Conservation (phyloP, 2,113 vertebrate species). For the Telmatochromis sp. region DNA sequence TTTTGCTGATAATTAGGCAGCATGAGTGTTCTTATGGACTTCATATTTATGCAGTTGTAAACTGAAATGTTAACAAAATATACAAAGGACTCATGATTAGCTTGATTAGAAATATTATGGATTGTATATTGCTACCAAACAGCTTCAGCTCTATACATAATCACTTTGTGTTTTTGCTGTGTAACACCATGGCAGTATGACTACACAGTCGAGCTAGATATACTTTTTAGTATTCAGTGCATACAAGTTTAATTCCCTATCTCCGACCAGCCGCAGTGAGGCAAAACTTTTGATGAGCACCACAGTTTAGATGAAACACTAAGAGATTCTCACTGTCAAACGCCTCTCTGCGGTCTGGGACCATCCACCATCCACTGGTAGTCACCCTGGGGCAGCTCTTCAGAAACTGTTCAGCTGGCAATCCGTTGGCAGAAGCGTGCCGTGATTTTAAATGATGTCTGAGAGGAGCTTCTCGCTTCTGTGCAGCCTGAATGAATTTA, state of each 20-base stretch:
- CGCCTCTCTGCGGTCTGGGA: not conserved
- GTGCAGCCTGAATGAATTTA: slow-evolving; percentile 28
- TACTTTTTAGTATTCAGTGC: not conserved
- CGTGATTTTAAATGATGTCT: slow-evolving; percentile 19
- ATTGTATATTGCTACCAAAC: not conserved
- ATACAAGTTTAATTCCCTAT: not conserved
- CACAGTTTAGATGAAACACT: not conserved
- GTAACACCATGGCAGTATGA: not conserved
- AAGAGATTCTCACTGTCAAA: slow-evolving; percentile 9
- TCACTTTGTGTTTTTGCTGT: not conserved
- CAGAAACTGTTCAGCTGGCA: slow-evolving; percentile 22
- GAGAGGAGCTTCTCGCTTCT: not conserved
- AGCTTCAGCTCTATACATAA: not conserved
- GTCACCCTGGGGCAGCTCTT: slow-evolving; percentile 17
- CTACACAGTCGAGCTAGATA: not conserved
- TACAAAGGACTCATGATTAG: not conserved
- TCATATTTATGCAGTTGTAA: not conserved
- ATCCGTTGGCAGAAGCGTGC: slow-evolving; percentile 4
- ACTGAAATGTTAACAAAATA: not conserved
- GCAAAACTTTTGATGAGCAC: slow-evolving; percentile 25
- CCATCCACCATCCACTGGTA: not conserved
- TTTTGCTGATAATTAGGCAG: not conserved
- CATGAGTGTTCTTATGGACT: not conserved
- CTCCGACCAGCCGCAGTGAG: not conserved
- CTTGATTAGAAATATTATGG: not conserved